Evolutionary conservation across 2,888 invertebrate species (phyloP).

Genomic region (Xylota sylvarum): DNA sequence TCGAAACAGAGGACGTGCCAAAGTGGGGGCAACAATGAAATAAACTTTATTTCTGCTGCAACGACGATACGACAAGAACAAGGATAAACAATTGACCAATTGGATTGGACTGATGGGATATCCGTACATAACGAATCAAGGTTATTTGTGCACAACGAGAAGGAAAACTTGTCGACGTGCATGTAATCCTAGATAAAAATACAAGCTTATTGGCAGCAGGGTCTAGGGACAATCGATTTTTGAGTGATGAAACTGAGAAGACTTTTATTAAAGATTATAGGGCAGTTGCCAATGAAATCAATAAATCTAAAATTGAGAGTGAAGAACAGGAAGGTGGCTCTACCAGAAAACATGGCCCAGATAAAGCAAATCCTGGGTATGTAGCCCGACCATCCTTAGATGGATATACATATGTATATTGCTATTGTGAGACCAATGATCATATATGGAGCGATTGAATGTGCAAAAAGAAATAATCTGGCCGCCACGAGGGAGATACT

Average conservation of each 20-base stretch:
- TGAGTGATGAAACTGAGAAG: conserved; percentile 46
- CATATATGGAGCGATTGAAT: too few species aligned
- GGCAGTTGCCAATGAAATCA: conserved; percentile 9
- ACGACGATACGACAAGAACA: conserved; percentile 56
- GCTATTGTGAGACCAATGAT: too few species aligned
- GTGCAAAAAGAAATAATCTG: too few species aligned
- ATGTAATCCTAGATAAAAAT: conserved; percentile 52
- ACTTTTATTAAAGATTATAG: conserved; percentile 60
- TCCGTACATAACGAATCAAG: conserved; percentile 60
- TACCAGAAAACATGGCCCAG: too few species aligned
- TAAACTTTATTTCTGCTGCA: conserved; percentile 62
- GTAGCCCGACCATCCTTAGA: too few species aligned
- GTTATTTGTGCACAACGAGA: conserved; percentile 67
- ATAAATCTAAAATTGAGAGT: not conserved
- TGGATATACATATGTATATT: too few species aligned
- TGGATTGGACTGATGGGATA: conserved; percentile 64
- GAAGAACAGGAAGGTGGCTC: too few species aligned
- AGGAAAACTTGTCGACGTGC: conserved; percentile 55
- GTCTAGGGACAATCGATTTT: conserved; percentile 60
- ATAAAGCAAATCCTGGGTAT: too few species aligned
- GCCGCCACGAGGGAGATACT: too few species aligned
- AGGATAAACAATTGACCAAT: conserved; percentile 75
- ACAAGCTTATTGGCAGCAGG: not conserved
- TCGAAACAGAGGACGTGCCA: conserved; percentile 27
- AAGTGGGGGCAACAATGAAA: conserved; percentile 28